Evolutionary conservation across 2,113 vertebrate genomes (phyloP), one percentile per base, ranked within the genome.

Genomic region (Trematomus loennbergii): DNA sequence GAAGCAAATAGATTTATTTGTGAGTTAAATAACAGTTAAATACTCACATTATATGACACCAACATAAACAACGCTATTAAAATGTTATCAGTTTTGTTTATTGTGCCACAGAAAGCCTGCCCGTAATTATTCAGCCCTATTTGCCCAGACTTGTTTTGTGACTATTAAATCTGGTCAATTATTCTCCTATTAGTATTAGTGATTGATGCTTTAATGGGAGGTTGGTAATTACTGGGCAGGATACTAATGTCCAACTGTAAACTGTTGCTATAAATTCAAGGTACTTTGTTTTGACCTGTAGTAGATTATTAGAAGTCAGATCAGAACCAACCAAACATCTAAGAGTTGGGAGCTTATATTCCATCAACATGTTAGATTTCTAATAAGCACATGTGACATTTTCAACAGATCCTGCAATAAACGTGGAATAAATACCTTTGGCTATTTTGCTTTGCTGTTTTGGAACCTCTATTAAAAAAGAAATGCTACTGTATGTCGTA

Each of bases 301-400:
- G 50, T 20, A 43, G 48, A 52, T 67, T 52, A 67, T 54, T 12
- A 57, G 9, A 71, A 22, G 20, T 72, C 40, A 48, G 45, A 49
- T 71, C 22, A 72, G 15, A 29, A 29, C n/a, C n/a, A 22, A 46
- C 43, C n/a, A 1, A 15, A 43, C 33, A 68, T 16, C 8, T 3
- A 36, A 9, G 29, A 16, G 18, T 40, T 17, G 36, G 20, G 20
- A 29, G 46, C 20, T 48, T 25, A 11, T 18, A 33, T 12, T 50
- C 4, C 20, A 25, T 22, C 36, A 63, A 45, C 18, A 18, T 11
- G 22, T 22, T 67, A 12, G 8, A 18, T 18, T n/a, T 25, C 16
- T 66, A 49, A 67, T 29, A 11, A 33, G 64, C 64, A n/a, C 20
- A 25, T 8, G 45, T 49, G 45, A 65, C 25, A 49, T 33, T 29